These are phyloP conservation scores for Buceros bicornis DNA, from an alignment of 2,797 vertebrate genomes.

Conservation along the genomic window DNA sequence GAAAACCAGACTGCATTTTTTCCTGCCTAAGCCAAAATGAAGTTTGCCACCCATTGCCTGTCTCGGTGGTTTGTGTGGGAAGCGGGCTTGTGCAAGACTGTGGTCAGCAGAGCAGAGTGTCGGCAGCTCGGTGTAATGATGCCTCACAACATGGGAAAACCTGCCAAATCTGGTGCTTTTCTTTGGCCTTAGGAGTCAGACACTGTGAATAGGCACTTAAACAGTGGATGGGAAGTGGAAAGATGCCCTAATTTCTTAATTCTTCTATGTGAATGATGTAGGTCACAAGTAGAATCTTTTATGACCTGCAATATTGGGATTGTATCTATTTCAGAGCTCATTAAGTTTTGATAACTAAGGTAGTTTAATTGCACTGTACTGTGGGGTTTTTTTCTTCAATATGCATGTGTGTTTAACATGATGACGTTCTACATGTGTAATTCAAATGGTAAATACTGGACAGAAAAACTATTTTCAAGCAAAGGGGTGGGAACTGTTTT, in stretches of 20 bases:
- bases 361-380: slow-evolving; percentile 46
- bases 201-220: not conserved
- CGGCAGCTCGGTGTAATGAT: not conserved
- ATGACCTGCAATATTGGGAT: slow-evolving; percentile 71
- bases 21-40: not conserved
- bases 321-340: slow-evolving; percentile 79
- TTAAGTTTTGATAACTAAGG: slow-evolving; percentile 78
- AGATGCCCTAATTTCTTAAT: slow-evolving; percentile 65
- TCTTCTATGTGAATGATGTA: slow-evolving; percentile 65
- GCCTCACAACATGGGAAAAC: not conserved
- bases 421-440: slow-evolving; percentile 9
- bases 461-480: slow-evolving; percentile 2
- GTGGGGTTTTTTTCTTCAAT: not conserved
- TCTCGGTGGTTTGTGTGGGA: not conserved
- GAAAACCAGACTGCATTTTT: not conserved
- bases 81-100: not conserved
- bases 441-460: slow-evolving; percentile 26
- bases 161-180: not conserved
- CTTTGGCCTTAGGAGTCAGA: not conserved
- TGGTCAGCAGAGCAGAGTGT: not conserved
- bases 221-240: not conserved
- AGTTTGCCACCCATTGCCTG: not conserved
- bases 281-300: slow-evolving; percentile 74
- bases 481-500: not conserved
- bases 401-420: slow-evolving; percentile 9